Percentiles rank a stretch among this genome's conserved stretches.
Conservation (phyloP, 30 jellyfish, hydroid and myxozoan species). For the Sanderia malayensis region DNA sequence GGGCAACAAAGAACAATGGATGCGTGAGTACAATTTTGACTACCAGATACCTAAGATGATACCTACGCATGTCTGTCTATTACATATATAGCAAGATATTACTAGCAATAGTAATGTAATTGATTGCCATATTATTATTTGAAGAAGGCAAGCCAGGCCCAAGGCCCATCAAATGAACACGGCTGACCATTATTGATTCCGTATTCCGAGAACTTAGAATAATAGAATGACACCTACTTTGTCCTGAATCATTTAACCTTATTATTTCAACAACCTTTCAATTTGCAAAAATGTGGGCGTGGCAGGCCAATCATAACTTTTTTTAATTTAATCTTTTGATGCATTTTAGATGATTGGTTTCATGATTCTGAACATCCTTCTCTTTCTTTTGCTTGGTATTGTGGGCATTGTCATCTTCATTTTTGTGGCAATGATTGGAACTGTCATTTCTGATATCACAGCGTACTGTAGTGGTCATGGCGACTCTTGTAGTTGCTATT, state of each 20-base stretch:
- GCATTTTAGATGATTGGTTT: constrained; percentile 67
- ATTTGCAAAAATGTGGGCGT: too few relatives aligned
- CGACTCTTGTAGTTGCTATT: not conserved
- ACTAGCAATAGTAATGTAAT: not conserved
- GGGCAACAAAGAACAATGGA: constrained; percentile 78
- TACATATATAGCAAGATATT: not conserved
- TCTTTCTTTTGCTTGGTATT: constrained; percentile 49
- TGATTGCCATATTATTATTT: not conserved
- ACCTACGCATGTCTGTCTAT: not conserved
- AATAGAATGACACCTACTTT: too few relatives aligned
- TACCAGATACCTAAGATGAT: not conserved
- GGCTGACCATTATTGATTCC: not conserved
- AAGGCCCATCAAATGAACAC: too few relatives aligned
- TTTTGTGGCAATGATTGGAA: constrained; percentile 39
- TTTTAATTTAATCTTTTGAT: too few relatives aligned
- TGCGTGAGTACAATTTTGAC: constrained; percentile 52
- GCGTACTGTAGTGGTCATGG: not conserved
- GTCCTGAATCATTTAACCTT: too few relatives aligned
- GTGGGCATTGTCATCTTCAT: constrained; percentile 40
- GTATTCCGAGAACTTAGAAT: not conserved
- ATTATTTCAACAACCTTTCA: too few relatives aligned
- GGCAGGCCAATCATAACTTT: too few relatives aligned
- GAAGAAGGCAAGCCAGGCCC: too few relatives aligned
- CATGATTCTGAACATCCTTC: constrained; percentile 69
- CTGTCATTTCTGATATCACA: constrained; percentile 14